A percentile compares a stretch with the other conserved stretches of the same genome.
These are phyloP conservation scores for Panulirus ornatus DNA, from an alignment of 1,140 invertebrate genomes.

Conservation along the genomic window DNA sequence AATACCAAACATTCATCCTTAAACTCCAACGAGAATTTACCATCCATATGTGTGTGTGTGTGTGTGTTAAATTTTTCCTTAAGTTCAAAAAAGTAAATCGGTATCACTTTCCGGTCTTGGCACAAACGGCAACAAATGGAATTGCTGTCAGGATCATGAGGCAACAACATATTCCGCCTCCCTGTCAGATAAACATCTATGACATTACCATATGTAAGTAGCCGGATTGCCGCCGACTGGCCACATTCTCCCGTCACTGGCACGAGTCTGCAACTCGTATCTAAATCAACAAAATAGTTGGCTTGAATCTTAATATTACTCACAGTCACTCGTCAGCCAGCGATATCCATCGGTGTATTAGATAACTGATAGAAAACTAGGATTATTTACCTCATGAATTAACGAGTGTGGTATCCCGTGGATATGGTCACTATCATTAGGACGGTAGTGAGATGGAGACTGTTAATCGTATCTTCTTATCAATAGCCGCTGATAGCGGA, in stretches of 20 bases:
- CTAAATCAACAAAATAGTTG: constrained; percentile 16
- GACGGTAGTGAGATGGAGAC: too few relatives aligned
- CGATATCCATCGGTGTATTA: too few relatives aligned
- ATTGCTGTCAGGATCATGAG: too few relatives aligned
- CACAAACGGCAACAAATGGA: constrained; percentile 27
- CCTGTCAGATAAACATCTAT: too few relatives aligned
- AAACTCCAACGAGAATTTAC: not conserved
- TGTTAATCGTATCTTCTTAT: too few relatives aligned
- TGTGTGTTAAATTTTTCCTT: not conserved
- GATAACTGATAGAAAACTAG: too few relatives aligned
- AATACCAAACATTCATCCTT: not conserved
- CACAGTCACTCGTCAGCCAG: constrained; percentile 11
- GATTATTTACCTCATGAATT: too few relatives aligned
- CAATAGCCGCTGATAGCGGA: too few relatives aligned
- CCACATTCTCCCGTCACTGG: not conserved
- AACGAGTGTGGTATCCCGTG: too few relatives aligned
- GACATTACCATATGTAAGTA: not conserved
- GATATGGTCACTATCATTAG: too few relatives aligned
- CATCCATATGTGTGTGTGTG: too few relatives aligned
- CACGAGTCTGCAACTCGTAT: constrained; percentile 14
- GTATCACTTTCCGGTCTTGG: constrained; percentile 2
- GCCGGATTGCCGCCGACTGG: constrained; percentile 9
- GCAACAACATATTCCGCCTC: too few relatives aligned
- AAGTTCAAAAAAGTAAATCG: not conserved
- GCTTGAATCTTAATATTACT: not conserved